Conservation (phyloP, 2,888 invertebrate species). For the Rhagonycha lutea region DNA sequence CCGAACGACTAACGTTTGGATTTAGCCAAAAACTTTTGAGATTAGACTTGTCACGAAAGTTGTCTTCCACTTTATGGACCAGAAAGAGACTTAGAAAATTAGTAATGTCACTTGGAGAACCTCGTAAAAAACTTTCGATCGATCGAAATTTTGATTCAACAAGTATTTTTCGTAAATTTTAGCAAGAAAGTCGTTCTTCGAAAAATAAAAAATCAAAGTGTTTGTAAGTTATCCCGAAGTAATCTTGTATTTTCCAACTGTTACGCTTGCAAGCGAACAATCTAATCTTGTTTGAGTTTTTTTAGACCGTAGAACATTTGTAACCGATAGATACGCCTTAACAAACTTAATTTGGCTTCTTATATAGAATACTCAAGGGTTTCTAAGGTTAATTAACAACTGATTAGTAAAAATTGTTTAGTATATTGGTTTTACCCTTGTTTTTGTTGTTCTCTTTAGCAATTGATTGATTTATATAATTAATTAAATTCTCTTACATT, state of each 20-base stretch:
- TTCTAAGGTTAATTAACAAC: constrained; percentile 45
- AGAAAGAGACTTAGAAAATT: background rate
- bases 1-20: background rate
- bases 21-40: background rate
- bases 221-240: constrained; percentile 17
- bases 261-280: constrained; percentile 31
- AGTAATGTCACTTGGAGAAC: background rate
- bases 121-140: background rate
- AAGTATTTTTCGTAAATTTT: background rate
- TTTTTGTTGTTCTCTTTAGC: constrained; percentile 36
- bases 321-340: constrained; percentile 39
- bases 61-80: background rate
- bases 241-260: constrained; percentile 30
- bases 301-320: constrained; percentile 37
- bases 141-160: background rate
- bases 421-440: constrained; percentile 39
- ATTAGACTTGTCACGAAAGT: background rate
- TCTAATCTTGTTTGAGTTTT: constrained; percentile 33
- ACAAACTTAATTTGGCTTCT: constrained; percentile 43
- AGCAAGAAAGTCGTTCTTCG: background rate
- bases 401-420: constrained; percentile 44
- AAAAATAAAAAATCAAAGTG: background rate
- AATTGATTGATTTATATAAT: constrained; percentile 35
- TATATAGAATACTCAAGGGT: constrained; percentile 33
- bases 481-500: constrained; percentile 34